Percentiles rank a stretch among this genome's conserved stretches.
Evolutionary conservation across 1,140 invertebrate genomes (phyloP).

Genomic region (Zaprionus capensis): DNA sequence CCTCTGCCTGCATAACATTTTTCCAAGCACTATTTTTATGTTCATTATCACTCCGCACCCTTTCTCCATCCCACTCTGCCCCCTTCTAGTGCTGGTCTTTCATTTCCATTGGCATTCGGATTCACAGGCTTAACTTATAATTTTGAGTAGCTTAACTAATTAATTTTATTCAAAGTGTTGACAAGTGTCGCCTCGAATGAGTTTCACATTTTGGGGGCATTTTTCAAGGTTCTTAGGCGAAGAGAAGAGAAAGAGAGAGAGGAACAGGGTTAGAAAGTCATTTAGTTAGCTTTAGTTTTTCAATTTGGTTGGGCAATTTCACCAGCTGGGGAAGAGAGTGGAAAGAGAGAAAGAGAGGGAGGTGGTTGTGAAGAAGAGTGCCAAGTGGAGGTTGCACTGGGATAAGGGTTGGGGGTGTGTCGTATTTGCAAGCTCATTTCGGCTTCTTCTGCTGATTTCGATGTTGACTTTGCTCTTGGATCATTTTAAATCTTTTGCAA

Average conservation of each 20-base stretch:
- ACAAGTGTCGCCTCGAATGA: conserved; percentile 35
- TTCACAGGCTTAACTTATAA: conserved; percentile 1
- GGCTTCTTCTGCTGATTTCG: conserved; percentile 45
- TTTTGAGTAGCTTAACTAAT: conserved; percentile 29
- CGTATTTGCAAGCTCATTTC: conserved; percentile 74
- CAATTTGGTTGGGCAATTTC: conserved; percentile 28
- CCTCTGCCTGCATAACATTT: not conserved
- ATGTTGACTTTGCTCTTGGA: conserved; percentile 76
- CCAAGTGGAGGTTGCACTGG: not conserved
- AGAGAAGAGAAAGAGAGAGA: not conserved
- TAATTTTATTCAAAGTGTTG: conserved; percentile 40
- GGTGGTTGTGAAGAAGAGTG: not conserved
- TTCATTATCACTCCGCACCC: not conserved
- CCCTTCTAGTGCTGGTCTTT: not conserved
- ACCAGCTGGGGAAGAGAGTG: conserved; percentile 30
- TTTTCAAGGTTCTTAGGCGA: conserved; percentile 7
- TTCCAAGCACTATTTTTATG: not conserved
- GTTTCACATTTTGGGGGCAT: conserved; percentile 28
- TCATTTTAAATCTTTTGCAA: conserved; percentile 82
- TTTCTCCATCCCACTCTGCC: not conserved
- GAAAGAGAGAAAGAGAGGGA: not conserved
- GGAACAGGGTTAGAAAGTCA: conserved; percentile 11
- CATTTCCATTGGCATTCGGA: not conserved
- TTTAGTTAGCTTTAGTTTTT: conserved; percentile 41
- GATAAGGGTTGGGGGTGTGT: not conserved